Conservation (phyloP, 2,797 vertebrate genomes). For the Enteromius paludinosus region DNA sequence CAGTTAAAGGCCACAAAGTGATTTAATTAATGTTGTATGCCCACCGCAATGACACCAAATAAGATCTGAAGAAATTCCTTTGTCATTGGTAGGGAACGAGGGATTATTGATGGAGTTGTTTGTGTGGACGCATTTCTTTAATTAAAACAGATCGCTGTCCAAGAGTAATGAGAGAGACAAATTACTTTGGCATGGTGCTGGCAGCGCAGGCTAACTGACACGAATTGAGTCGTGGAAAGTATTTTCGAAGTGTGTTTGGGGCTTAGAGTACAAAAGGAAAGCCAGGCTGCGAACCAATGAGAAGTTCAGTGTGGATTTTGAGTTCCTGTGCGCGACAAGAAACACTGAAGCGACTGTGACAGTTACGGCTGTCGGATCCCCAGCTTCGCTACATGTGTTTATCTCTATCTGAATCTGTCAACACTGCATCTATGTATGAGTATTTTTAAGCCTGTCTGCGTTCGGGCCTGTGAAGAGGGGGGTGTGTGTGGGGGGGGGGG, state of each 20-base stretch:
- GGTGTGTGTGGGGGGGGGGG: not conserved
- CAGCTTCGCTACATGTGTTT: slow-evolving; percentile 69
- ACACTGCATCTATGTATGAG: slow-evolving; percentile 71
- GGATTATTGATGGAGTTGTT: slow-evolving; percentile 79
- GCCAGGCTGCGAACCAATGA: slow-evolving; percentile 55
- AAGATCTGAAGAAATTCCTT: slow-evolving; percentile 72
- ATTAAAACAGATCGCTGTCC: slow-evolving; percentile 79
- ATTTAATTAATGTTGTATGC: slow-evolving; percentile 65
- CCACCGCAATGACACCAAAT: slow-evolving; percentile 57
- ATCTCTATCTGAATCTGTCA: slow-evolving; percentile 74
- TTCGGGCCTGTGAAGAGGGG: not conserved
- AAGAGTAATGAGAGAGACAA: slow-evolving; percentile 78
- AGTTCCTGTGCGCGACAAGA: slow-evolving; percentile 36
- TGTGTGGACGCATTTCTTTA: slow-evolving; percentile 75
- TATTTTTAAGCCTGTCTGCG: slow-evolving; percentile 44
- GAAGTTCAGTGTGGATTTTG: slow-evolving; percentile 36
- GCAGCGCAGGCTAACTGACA: slow-evolving; percentile 70
- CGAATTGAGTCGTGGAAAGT: slow-evolving; percentile 67
- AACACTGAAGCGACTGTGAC: slow-evolving; percentile 62
- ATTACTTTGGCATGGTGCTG: slow-evolving; percentile 75
- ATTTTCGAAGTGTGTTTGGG: slow-evolving; percentile 73
- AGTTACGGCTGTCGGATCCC: slow-evolving; percentile 49
- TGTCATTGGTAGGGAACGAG: slow-evolving; percentile 71
- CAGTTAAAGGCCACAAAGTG: slow-evolving; percentile 45
- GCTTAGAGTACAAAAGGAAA: slow-evolving; percentile 73